phyloP scores from a whole-genome alignment of 2,113 vertebrate genomes.

The Myotis brandtii region DNA sequence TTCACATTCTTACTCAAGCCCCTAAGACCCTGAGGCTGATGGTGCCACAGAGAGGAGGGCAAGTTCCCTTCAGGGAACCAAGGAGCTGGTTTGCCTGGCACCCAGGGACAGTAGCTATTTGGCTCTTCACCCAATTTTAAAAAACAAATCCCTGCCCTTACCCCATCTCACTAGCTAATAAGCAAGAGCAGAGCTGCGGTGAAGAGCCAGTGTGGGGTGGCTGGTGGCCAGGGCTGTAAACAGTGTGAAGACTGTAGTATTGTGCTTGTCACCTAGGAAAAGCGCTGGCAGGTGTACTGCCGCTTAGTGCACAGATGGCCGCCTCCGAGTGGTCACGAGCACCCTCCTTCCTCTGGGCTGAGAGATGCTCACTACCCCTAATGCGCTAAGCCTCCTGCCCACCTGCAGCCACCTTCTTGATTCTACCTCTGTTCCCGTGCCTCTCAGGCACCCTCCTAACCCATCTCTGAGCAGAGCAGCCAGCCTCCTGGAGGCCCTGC shows the following conservation, averaged over 20 bases:
- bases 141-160: slow-evolving; percentile 8
- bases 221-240: slow-evolving; percentile 87
- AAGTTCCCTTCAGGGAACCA: slow-evolving; percentile 56
- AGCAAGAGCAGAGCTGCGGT: slow-evolving; percentile 66
- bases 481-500: slow-evolving; percentile 71
- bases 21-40: slow-evolving; percentile 79
- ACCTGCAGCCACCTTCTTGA: slow-evolving; percentile 39
- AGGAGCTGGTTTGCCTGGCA: slow-evolving; percentile 77
- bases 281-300: slow-evolving; percentile 79
- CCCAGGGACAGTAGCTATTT: slow-evolving; percentile 81
- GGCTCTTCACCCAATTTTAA: slow-evolving; percentile 84
- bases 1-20: slow-evolving; percentile 75
- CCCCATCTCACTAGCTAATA: slow-evolving; percentile 56
- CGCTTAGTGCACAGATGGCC: slow-evolving; percentile 71
- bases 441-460: slow-evolving; percentile 31
- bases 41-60: slow-evolving; percentile 64
- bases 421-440: slow-evolving; percentile 5
- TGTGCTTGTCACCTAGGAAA: slow-evolving; percentile 89
- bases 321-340: slow-evolving; percentile 54
- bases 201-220: slow-evolving; percentile 80
- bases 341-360: background rate
- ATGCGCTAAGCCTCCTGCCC: slow-evolving; percentile 58
- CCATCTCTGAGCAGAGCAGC: slow-evolving; percentile 56
- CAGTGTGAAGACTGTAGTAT: slow-evolving; percentile 88
- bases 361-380: slow-evolving; percentile 64